Conservation (phyloP, 2,888 invertebrate genomes). For the Diaprepes abbreviatus region DNA sequence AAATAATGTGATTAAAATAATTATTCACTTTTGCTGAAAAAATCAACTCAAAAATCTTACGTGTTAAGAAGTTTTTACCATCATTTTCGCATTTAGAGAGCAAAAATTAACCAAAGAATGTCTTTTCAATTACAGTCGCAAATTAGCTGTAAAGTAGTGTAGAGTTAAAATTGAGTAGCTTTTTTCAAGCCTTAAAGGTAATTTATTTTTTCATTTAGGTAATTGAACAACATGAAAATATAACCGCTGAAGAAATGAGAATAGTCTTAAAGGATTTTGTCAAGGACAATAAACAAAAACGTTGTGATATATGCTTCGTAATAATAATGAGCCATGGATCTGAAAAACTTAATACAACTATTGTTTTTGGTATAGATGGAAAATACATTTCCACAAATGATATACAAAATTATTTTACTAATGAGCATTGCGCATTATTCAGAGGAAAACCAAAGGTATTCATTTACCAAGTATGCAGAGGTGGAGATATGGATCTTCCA, state of each 20-base stretch:
- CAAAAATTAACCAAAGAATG: too few species aligned
- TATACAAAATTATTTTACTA: conserved; percentile 73
- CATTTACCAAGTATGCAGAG: conserved; percentile 77
- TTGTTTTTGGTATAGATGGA: conserved; percentile 74
- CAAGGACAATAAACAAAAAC: conserved; percentile 62
- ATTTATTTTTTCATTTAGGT: conserved; percentile 49
- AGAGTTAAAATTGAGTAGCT: too few species aligned
- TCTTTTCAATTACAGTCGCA: too few species aligned
- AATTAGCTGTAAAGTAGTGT: too few species aligned
- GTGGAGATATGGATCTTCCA: conserved; percentile 59
- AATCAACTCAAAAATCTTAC: too few species aligned
- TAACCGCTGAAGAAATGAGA: conserved; percentile 64
- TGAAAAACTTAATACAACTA: conserved; percentile 65
- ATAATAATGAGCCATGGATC: conserved; percentile 79
- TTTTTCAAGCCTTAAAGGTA: neutral
- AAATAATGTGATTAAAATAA: too few species aligned
- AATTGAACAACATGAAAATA: conserved; percentile 39
- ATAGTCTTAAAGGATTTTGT: conserved; percentile 68
- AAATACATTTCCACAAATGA: conserved; percentile 67
- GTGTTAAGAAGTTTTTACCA: too few species aligned
- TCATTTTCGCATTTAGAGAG: too few species aligned
- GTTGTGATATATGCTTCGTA: conserved; percentile 75
- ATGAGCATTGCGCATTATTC: conserved; percentile 71
- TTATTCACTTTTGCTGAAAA: too few species aligned
- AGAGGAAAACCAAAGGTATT: conserved; percentile 78